Percentiles rank a stretch among this genome's conserved stretches.
Conservation (phyloP, 2,888 invertebrate genomes). For the Heliconius sara region DNA sequence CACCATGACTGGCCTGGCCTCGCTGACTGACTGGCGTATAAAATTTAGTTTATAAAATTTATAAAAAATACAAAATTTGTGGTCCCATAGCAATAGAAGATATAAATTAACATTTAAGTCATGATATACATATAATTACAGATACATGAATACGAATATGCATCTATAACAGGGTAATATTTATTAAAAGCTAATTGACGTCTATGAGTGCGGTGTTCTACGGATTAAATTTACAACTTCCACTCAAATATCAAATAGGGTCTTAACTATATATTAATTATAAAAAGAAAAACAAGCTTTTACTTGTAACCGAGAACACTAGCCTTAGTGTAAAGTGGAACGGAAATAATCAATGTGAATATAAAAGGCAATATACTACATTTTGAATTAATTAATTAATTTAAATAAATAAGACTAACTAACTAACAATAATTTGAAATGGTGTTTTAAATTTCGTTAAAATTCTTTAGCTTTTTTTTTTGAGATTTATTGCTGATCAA, state of each 20-base stretch:
- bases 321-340: conserved; percentile 38
- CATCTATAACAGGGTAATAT: not conserved
- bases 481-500: not conserved
- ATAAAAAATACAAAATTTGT: too few relatives aligned
- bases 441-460: conserved; percentile 24
- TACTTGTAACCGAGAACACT: conserved; percentile 22
- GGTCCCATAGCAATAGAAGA: too few relatives aligned
- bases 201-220: conserved; percentile 3
- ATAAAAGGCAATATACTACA: conserved; percentile 37
- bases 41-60: too few relatives aligned
- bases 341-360: conserved; percentile 43
- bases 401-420: conserved; percentile 37
- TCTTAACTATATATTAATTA: conserved; percentile 27
- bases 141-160: not conserved
- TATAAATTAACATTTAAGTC: too few relatives aligned
- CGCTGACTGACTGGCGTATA: too few relatives aligned
- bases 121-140: too few relatives aligned
- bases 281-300: conserved; percentile 30
- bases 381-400: conserved; percentile 37
- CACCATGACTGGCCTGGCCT: too few relatives aligned
- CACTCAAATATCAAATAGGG: conserved; percentile 26
- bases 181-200: not conserved
- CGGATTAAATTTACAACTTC: conserved; percentile 19
- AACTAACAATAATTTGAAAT: conserved; percentile 32
- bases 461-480: conserved; percentile 24